Evolutionary conservation across 2,797 vertebrate species (phyloP).

Genomic region (Vespertilio murinus): DNA sequence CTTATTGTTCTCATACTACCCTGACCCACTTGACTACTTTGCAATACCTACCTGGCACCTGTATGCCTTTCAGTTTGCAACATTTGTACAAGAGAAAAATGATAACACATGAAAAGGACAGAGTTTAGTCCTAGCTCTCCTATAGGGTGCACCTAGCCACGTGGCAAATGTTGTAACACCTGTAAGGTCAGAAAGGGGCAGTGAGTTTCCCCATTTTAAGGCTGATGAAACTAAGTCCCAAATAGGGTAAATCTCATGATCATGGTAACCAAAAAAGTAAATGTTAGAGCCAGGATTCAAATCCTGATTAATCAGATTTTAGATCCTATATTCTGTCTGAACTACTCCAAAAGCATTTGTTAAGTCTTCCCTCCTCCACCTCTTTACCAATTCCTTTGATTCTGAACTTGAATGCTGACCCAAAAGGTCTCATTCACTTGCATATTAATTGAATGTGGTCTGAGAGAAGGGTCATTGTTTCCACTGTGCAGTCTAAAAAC

Average conservation of each 20-base stretch:
- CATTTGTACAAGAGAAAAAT: neutral
- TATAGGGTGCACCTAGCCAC: neutral
- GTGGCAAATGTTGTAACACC: neutral
- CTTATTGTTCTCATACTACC: neutral
- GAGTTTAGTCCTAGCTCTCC: neutral
- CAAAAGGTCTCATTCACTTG: slow-evolving; percentile 67
- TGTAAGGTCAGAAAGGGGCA: neutral
- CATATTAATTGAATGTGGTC: slow-evolving; percentile 77
- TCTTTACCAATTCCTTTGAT: slow-evolving; percentile 37
- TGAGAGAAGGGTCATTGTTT: slow-evolving; percentile 67
- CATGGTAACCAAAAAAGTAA: neutral
- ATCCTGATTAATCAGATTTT: neutral
- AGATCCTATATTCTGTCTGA: neutral
- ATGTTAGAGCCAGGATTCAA: neutral
- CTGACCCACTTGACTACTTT: neutral
- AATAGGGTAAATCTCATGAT: neutral
- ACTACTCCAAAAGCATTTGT: neutral
- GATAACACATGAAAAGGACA: neutral
- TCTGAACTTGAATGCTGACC: slow-evolving; percentile 61
- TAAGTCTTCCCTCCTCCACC: neutral
- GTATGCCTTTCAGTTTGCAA: neutral
- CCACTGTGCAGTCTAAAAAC: slow-evolving; percentile 28
- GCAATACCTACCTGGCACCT: neutral
- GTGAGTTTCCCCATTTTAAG: neutral
- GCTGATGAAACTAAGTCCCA: neutral